These are phyloP conservation scores for Pipra filicauda DNA, from an alignment of 2,113 vertebrate genomes.

Conservation along the genomic window DNA sequence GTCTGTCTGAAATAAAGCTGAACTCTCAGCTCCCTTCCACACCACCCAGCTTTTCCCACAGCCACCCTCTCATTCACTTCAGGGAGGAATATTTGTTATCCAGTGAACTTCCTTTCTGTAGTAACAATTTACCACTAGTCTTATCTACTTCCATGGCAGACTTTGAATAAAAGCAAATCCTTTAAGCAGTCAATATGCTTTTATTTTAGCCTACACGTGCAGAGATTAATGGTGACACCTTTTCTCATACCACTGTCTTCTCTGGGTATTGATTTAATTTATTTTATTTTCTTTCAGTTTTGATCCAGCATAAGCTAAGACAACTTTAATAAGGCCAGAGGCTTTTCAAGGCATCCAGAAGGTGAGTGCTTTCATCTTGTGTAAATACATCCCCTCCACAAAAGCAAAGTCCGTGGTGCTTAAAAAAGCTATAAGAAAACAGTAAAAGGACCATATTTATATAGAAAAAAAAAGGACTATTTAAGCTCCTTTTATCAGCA, in stretches of 20 bases:
- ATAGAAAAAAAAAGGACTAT: neutral
- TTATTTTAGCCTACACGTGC: neutral
- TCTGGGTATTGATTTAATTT: neutral
- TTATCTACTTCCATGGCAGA: neutral
- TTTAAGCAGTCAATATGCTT: neutral
- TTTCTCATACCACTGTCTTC: neutral
- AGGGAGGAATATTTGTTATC: neutral
- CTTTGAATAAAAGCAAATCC: neutral
- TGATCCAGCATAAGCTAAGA: neutral
- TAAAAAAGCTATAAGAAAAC: neutral
- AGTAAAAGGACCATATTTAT: neutral
- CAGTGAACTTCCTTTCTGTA: neutral
- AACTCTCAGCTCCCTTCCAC: neutral
- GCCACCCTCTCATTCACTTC: neutral
- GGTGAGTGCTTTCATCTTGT: conserved; percentile 8
- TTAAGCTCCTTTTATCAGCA: neutral
- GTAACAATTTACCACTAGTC: neutral
- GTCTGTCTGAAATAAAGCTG: conserved; percentile 27
- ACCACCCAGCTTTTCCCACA: neutral
- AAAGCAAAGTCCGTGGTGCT: neutral
- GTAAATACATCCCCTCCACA: neutral
- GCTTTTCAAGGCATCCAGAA: neutral
- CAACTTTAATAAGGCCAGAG: neutral
- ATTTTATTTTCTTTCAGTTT: neutral
- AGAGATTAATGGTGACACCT: neutral